Conservation (phyloP, 2,888 invertebrate genomes). For the Chrysolina oricalcia region DNA sequence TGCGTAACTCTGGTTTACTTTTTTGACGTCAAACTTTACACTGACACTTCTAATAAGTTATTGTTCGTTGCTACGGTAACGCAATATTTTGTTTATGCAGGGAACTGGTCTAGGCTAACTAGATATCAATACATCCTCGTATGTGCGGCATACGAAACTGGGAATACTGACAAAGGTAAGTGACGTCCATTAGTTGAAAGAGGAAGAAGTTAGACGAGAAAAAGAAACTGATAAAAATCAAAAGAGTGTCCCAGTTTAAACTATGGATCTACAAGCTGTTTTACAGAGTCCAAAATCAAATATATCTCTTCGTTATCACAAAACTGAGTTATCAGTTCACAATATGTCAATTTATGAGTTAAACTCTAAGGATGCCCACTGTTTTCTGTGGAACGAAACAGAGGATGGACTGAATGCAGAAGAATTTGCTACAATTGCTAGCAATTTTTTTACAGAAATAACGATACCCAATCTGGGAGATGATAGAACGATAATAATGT, state of each 20-base stretch:
- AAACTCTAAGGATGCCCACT: slow-evolving; percentile 15
- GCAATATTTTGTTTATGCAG: no score
- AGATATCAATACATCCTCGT: no score
- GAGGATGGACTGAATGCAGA: slow-evolving; percentile 32
- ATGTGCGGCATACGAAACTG: slow-evolving; percentile 43
- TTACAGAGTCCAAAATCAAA: slow-evolving; percentile 28
- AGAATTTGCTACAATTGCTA: slow-evolving; percentile 31
- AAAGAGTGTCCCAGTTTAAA: slow-evolving; percentile 29
- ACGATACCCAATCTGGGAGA: slow-evolving; percentile 6
- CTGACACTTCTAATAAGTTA: no score
- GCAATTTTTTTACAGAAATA: slow-evolving; percentile 12
- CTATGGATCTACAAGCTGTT: slow-evolving; percentile 32
- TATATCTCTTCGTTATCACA: slow-evolving; percentile 28
- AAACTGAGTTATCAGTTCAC: slow-evolving; percentile 26
- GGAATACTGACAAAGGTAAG: slow-evolving; percentile 33
- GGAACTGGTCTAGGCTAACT: no score
- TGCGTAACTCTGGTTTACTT: no score
- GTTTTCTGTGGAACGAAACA: slow-evolving; percentile 34
- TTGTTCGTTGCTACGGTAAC: no score
- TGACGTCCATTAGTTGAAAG: slow-evolving; percentile 36
- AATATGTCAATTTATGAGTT: slow-evolving; percentile 8
- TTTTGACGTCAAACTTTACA: no score
- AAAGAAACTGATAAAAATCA: slow-evolving; percentile 43
- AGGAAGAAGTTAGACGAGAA: slow-evolving; percentile 40
- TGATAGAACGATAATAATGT: slow-evolving; percentile 32